phyloP scores from a whole-genome alignment of 2,888 invertebrate species.

The Drosophila lacicola region DNA sequence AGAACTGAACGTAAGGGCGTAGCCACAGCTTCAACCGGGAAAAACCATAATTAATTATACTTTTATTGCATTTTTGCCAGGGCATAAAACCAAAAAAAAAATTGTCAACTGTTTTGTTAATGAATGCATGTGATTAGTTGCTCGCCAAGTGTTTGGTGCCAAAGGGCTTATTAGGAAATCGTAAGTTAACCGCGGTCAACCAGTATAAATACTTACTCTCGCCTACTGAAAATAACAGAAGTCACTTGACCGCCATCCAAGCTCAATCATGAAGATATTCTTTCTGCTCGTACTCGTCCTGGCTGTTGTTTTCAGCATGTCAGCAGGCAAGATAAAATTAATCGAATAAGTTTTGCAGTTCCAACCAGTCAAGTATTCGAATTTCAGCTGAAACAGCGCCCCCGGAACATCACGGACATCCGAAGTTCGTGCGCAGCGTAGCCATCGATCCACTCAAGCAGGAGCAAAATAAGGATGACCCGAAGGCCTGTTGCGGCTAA shows the following conservation, averaged over 20 bases:
- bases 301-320: conserved; percentile 50
- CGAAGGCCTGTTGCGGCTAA: conserved; percentile 60
- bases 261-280: conserved; percentile 57
- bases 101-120: conserved; percentile 3
- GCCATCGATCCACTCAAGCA: rapidly evolving
- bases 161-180: conserved; percentile 1
- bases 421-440: conserved; percentile 17
- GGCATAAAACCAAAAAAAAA: neutral
- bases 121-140: neutral
- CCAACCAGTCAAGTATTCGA: conserved; percentile 20
- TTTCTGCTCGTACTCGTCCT: conserved; percentile 45
- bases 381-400: too few species aligned
- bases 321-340: conserved; percentile 43
- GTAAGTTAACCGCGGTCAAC: neutral
- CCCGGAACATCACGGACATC: neutral
- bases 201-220: conserved; percentile 45
- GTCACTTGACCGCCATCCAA: conserved; percentile 27
- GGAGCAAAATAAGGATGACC: conserved; percentile 17
- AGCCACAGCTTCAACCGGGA: too few species aligned
- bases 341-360: conserved; percentile 1
- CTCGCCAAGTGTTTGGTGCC: conserved; percentile 1
- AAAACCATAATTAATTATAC: neutral
- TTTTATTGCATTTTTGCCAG: neutral
- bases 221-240: conserved; percentile 36
- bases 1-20: too few species aligned